Conservation (phyloP, 2,113 vertebrate genomes). For the Atrichornis clamosus region DNA sequence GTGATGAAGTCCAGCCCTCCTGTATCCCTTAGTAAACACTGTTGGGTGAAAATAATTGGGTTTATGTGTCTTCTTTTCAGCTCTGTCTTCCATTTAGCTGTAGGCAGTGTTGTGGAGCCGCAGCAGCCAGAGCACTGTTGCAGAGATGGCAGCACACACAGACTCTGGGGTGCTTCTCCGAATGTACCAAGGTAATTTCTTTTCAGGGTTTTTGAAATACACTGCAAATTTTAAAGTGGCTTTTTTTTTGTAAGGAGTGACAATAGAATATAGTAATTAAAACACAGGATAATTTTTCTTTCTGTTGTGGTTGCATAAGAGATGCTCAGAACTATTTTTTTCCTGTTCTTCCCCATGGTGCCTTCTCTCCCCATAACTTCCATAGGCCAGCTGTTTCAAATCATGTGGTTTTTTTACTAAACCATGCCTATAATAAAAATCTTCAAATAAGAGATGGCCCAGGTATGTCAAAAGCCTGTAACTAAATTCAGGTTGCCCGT, state of each 20-base stretch:
- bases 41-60: background rate
- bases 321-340: background rate
- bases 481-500: constrained; percentile 19
- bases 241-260: background rate
- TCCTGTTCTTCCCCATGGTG: background rate
- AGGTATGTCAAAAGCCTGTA: constrained; percentile 9
- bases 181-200: constrained; percentile 18
- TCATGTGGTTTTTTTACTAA: background rate
- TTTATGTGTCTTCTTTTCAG: background rate
- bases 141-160: background rate
- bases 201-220: constrained; percentile 44
- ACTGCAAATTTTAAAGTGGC: constrained; percentile 14
- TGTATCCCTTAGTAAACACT: background rate
- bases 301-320: background rate
- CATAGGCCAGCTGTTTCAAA: background rate
- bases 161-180: background rate
- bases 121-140: background rate
- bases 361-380: background rate
- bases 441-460: background rate
- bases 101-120: background rate
- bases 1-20: background rate
- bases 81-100: background rate
- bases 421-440: background rate
- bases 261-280: constrained; percentile 29
- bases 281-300: constrained; percentile 17